These are phyloP conservation scores for Onychomys leucogaster DNA, from an alignment of 2,797 vertebrate genomes.

Conservation along the genomic window DNA sequence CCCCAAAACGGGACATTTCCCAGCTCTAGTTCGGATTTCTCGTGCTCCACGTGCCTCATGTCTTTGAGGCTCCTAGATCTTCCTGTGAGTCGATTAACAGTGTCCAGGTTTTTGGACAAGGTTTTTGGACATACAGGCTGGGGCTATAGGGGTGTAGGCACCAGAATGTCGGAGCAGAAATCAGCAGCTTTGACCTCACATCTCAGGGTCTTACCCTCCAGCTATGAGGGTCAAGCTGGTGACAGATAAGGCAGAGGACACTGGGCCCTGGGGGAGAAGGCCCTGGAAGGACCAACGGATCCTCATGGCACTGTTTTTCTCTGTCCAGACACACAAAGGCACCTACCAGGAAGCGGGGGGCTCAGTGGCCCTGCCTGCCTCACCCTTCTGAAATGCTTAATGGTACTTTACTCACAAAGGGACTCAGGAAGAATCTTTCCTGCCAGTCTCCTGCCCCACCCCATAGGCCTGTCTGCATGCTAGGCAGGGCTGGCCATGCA, in stretches of 20 bases:
- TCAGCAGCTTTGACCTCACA: neutral
- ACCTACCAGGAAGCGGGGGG: neutral
- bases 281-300: neutral
- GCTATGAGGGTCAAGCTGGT: neutral
- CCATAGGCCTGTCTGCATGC: neutral
- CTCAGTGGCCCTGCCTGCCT: neutral
- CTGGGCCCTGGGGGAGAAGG: neutral
- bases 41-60: accelerated
- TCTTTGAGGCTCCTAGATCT: neutral
- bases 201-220: neutral
- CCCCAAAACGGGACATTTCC: accelerated
- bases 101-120: neutral
- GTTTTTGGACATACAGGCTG: accelerated
- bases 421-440: neutral
- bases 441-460: neutral
- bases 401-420: neutral
- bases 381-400: neutral
- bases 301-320: neutral
- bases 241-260: too few species aligned
- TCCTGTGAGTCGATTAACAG: neutral
- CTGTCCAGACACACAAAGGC: neutral
- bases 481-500: neutral
- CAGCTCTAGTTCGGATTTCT: neutral
- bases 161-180: neutral
- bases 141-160: accelerated